A percentile compares a stretch with the other conserved stretches of the same genome.
Evolutionary conservation across 2,113 vertebrate species (phyloP).

Genomic region (Ginglymostoma cirratum): DNA sequence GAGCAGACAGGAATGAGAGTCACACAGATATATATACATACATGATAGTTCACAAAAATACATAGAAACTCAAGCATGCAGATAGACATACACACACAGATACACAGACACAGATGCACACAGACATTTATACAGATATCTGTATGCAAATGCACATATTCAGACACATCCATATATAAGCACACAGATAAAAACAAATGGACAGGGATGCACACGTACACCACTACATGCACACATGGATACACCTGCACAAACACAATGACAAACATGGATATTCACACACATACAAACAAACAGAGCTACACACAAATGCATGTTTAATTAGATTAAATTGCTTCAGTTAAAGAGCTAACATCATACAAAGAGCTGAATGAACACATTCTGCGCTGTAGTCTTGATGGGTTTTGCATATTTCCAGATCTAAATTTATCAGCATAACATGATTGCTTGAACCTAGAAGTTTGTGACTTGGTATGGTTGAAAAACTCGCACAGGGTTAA

Average conservation of each 20-base stretch:
- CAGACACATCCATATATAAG: neutral
- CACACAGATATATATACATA: neutral
- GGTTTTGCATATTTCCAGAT: neutral
- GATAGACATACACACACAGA: neutral
- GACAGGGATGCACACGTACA: neutral
- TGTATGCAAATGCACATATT: neutral
- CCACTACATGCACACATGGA: neutral
- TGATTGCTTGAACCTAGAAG: neutral
- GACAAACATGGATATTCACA: neutral
- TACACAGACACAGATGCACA: neutral
- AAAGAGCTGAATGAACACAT: neutral
- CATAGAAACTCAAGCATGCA: neutral
- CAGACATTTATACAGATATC: neutral
- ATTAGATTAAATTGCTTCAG: neutral
- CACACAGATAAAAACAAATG: neutral
- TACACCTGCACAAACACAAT: neutral
- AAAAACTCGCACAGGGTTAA: neutral
- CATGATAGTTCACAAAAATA: neutral
- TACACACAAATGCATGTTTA: neutral
- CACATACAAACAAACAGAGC: neutral
- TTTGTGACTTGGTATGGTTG: neutral
- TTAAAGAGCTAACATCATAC: neutral
- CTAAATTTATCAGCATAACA: neutral
- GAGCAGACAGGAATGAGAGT: too few species aligned
- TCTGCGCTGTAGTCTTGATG: neutral